Evolutionary conservation across 2,113 vertebrate genomes (phyloP), one percentile per base, ranked within the genome.

Genomic region (Peromyscus leucopus): DNA sequence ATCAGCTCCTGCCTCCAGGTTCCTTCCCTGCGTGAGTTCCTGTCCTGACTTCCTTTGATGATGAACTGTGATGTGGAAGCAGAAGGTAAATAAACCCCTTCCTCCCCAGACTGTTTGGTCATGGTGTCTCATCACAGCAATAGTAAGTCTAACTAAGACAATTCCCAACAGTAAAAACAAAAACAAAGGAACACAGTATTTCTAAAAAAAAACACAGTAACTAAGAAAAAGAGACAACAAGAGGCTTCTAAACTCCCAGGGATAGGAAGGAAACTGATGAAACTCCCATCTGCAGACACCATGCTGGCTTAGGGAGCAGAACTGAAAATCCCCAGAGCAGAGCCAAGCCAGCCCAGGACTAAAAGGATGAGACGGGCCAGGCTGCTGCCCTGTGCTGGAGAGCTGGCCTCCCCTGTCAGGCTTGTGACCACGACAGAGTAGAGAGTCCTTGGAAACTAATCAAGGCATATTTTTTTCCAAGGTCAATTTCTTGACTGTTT

Each of bases 221-320:
- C 36, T 59, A 21, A 59, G 55, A 22, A 82, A 13, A 57, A 24
- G 33, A 26, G n/a, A 26, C 55, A 15, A 15, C 36, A 15, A 36
- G 36, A 59, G 10, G 36, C 79, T 39, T 39, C 36, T 83, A 57
- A 39, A 15, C 79, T 15, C 55, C 5, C 36, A 24, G 79, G 17
- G 48, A n/a, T 3, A 24, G 12, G 36, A 7, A 7, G 79, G 36
- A 59, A 82, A 13, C 22, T 59, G 36, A 39, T 15, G 21, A 83
- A 24, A n/a, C 21, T 39, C 1, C 55, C 55, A 59, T 3, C 46
- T 33, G 28, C 76, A 33, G 76, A 79, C 46, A 16, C 1, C 24
- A 36, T 22, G 33, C 3, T 1, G 0, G 36, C 21, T 61, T 0
- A 0, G 80, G 57, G 24, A 67, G 55, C 1, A 1, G 36, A 57